phyloP scores from a whole-genome alignment of 1,140 invertebrate species.

The Prorops nasuta region DNA sequence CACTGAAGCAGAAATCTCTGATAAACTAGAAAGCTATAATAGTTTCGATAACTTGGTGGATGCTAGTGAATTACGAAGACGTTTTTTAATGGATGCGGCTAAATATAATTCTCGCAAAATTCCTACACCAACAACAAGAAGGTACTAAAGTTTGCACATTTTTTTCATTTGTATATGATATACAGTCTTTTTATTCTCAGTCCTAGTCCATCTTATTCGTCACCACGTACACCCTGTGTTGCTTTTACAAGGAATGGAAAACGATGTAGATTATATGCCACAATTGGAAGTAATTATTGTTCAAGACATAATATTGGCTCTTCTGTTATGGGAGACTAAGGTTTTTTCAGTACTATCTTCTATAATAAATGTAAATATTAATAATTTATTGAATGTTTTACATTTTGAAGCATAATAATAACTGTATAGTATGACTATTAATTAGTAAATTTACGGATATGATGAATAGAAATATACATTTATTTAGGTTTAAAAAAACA shows the following conservation, averaged over 20 bases:
- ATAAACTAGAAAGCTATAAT: neutral
- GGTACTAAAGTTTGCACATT: slow-evolving; percentile 18
- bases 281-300: slow-evolving; percentile 26
- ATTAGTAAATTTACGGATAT: neutral
- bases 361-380: neutral
- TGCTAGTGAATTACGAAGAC: slow-evolving; percentile 17
- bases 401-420: neutral
- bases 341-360: neutral
- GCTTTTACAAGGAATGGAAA: slow-evolving; percentile 34
- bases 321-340: slow-evolving; percentile 18
- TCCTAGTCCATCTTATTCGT: slow-evolving; percentile 1
- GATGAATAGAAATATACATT: neutral
- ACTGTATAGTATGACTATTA: neutral
- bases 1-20: slow-evolving; percentile 20
- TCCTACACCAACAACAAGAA: slow-evolving; percentile 14
- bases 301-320: slow-evolving; percentile 22
- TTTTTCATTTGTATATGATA: slow-evolving; percentile 1
- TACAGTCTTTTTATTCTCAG: slow-evolving; percentile 22
- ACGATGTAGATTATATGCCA: slow-evolving; percentile 27
- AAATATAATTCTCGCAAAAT: no score
- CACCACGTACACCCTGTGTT: slow-evolving; percentile 18
- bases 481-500: neutral
- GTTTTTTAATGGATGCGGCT: neutral
- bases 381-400: neutral
- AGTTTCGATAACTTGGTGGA: slow-evolving; percentile 18